Evolutionary conservation across 2,113 vertebrate genomes (phyloP), one percentile per base, ranked within the genome.

Genomic region (Vicugna pacos): DNA sequence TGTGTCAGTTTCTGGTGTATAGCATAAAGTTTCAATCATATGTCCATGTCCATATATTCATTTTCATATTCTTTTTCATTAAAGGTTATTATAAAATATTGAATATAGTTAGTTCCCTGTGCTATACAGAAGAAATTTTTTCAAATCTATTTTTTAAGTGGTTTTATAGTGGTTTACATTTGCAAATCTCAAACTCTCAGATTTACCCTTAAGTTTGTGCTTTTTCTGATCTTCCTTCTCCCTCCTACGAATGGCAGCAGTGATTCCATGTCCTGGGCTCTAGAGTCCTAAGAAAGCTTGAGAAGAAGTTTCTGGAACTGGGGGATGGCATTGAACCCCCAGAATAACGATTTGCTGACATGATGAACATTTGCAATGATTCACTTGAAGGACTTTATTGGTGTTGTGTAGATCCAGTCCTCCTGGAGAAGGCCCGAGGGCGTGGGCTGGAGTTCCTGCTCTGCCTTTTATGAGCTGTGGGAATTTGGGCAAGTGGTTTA

Each of bases 351-450:
- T 56, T n/a, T 84, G n/a, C 38, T 82, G 72, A 76, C 73, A 76
- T 93, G 93, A 84, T 67, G 77, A 94, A 85, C 32, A 46, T 67
- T 95, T 96, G 85, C 76, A 83, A 6, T 83, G 89, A 93, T 81
- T 95, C 88, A 72, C 7, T 20, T 64, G 12, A 72, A 77, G 60
- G 77, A 24, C 19, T 86, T 93, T 30, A 30, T 14, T 93, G 81
- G 52, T 50, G 48, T 17, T 38, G 5, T 32, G 6, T 48, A 80
- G 79, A 86, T 6, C 46, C 17, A 58, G 72, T 32, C 54, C 38
- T 79, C 5, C 26, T 30, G 13, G 73, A 91, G 58, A 19, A 60
- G 9, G 22, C 20, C 35, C 52, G 69, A 62, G 79, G 62, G 38
- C 19, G 7, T n/a, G 52, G 79, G 52, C n/a, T 86, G 3, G 32